Percentiles rank a stretch among this genome's conserved stretches.
phyloP scores from a whole-genome alignment of 1,140 invertebrate species.

The Phenacoccus solenopsis region DNA sequence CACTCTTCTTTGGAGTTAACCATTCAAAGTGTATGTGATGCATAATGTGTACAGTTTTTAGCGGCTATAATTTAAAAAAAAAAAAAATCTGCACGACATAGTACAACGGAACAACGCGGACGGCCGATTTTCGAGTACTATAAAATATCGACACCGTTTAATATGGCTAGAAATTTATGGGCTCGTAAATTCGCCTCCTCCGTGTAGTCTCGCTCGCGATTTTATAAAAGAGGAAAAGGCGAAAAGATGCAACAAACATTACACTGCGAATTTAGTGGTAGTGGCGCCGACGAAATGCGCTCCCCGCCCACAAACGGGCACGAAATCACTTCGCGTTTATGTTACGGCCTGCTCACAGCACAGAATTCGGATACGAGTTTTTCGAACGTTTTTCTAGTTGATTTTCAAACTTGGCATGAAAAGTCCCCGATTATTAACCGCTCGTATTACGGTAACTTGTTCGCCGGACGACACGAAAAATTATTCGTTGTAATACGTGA shows the following conservation, averaged over 20 bases:
- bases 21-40: too few species aligned
- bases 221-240: background rate
- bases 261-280: background rate
- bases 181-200: background rate
- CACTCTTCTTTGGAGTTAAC: too few species aligned
- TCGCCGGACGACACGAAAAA: background rate
- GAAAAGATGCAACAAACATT: constrained; percentile 2
- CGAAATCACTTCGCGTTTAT: constrained; percentile 1
- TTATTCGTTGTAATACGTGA: background rate
- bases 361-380: background rate
- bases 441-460: background rate
- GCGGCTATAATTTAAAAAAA: too few species aligned
- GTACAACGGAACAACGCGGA: too few species aligned
- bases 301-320: background rate
- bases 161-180: background rate
- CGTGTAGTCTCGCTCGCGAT: too few species aligned
- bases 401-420: background rate
- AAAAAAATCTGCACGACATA: too few species aligned
- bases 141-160: background rate
- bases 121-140: too few species aligned
- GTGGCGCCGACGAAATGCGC: background rate
- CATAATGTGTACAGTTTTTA: too few species aligned
- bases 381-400: background rate
- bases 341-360: background rate
- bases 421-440: background rate